Evolutionary conservation across 2,888 invertebrate genomes (phyloP), one percentile per base, ranked within the genome.

Genomic region (Eupithecia dodoneata): DNA sequence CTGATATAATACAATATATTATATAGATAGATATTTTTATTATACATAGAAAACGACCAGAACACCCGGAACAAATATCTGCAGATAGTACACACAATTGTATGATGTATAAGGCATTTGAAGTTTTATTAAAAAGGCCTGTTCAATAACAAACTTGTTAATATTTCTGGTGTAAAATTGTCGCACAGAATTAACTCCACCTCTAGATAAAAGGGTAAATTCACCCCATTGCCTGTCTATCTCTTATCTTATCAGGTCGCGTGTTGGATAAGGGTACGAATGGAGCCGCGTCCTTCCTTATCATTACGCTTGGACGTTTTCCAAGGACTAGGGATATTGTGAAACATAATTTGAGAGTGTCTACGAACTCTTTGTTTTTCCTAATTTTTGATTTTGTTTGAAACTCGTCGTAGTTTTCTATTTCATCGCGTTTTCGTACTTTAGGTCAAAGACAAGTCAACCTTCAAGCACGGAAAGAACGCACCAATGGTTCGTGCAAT

Each of bases 191-290:
- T 52, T 15, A 15, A 52, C 42, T 3, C 41, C 42, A 12, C 66
- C 42, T 66, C 15, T 6, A 13, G 5, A 66, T 66, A 42, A 66
- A 63, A 15, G 66, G 42, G 42, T 42, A n/a, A 42, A 42, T 15
- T 69, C 67, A 45, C 67, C 67, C 67, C 44, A n/a, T 69, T 69
- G 67, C 67, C 45, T 69, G 67, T 44, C 9, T 59, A 10, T n/a
- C 10, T 4, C n/a, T 45, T 69, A 69, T 69, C 67, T 69, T 69
- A 45, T 69, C 67, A 18, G 67, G 5, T 15, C 9, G 18, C 67
- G 15, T 45, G 67, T 69, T 69, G 63, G 45, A 44, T 42, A 69
- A 66, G 45, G 67, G 45, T n/a, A 45, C 45, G n/a, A 69, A 44
- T 44, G 67, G 67, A n/a, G 10, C 45, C 2, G 4, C n/a, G 42